These are phyloP conservation scores for Ceramica pisi DNA, from an alignment of 2,888 invertebrate species.

Conservation along the genomic window DNA sequence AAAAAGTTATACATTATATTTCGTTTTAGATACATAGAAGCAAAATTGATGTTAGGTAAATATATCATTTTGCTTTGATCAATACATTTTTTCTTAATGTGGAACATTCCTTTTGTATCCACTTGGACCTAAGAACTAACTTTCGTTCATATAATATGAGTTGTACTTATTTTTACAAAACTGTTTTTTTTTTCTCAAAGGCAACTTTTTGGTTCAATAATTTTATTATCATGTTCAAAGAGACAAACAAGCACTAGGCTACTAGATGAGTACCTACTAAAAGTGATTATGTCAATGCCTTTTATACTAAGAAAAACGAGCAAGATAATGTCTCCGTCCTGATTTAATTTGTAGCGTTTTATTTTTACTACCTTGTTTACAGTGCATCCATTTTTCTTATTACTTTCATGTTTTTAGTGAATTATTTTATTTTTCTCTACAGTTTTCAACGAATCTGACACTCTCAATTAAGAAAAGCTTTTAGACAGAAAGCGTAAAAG, in stretches of 20 bases:
- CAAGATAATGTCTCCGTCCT: constrained; percentile 13
- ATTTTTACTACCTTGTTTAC: constrained; percentile 29
- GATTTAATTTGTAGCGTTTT: constrained; percentile 25
- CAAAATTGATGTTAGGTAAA: constrained; percentile 12
- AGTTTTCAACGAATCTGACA: constrained; percentile 11
- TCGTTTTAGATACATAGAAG: background rate
- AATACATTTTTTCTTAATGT: background rate
- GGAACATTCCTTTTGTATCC: background rate
- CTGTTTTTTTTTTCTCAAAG: background rate
- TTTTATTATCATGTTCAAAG: constrained; percentile 15
- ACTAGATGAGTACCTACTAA: constrained; percentile 11
- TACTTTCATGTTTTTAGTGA: constrained; percentile 15
- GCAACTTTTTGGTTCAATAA: background rate
- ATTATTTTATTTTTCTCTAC: background rate
- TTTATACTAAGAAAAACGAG: constrained; percentile 19
- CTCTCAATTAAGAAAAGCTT: constrained; percentile 23
- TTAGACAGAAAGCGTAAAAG: constrained; percentile 28
- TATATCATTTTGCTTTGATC: background rate
- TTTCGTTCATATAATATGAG: constrained; percentile 12
- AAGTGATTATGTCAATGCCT: constrained; percentile 7
- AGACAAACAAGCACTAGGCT: constrained; percentile 3
- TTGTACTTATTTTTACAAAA: constrained; percentile 9
- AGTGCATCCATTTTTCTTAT: constrained; percentile 15
- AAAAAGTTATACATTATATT: constrained; percentile 22
- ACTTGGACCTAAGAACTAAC: background rate